Percentiles rank a stretch among this genome's conserved stretches.
These are phyloP conservation scores for Notiomystis cincta DNA, from an alignment of 2,113 vertebrate genomes.

Conservation along the genomic window DNA sequence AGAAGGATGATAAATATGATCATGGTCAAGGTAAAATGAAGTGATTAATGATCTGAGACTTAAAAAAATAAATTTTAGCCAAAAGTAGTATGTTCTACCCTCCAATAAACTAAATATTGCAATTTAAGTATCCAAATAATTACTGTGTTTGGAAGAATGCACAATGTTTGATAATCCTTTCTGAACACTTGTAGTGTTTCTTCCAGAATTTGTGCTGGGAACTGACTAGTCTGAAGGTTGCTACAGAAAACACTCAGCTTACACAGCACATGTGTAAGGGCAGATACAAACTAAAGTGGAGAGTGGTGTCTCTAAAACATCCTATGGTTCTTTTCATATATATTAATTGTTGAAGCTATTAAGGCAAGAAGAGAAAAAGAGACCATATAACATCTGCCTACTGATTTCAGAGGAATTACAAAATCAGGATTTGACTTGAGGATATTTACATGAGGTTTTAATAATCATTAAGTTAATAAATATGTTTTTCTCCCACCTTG, in stretches of 20 bases:
- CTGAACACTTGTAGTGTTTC: slow-evolving; percentile 45
- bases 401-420: not conserved
- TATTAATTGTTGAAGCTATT: not conserved
- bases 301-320: not conserved
- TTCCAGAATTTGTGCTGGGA: not conserved
- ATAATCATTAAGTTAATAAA: not conserved
- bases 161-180: slow-evolving; percentile 12
- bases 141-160: slow-evolving; percentile 35
- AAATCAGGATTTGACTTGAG: not conserved
- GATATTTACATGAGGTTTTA: not conserved
- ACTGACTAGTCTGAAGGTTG: slow-evolving; percentile 47
- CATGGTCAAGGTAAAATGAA: not conserved
- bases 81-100: not conserved
- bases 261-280: not conserved
- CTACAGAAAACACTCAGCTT: slow-evolving; percentile 11
- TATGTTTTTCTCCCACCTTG: not conserved
- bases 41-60: not conserved
- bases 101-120: slow-evolving; percentile 46
- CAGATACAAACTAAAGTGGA: not conserved
- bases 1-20: not conserved
- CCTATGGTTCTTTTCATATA: not conserved
- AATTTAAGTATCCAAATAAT: slow-evolving; percentile 61
- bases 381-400: not conserved
- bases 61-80: not conserved
- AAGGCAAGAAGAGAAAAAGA: not conserved